These are phyloP conservation scores for Cheilinus undulatus DNA, from an alignment of 2,113 vertebrate genomes.

Conservation along the genomic window DNA sequence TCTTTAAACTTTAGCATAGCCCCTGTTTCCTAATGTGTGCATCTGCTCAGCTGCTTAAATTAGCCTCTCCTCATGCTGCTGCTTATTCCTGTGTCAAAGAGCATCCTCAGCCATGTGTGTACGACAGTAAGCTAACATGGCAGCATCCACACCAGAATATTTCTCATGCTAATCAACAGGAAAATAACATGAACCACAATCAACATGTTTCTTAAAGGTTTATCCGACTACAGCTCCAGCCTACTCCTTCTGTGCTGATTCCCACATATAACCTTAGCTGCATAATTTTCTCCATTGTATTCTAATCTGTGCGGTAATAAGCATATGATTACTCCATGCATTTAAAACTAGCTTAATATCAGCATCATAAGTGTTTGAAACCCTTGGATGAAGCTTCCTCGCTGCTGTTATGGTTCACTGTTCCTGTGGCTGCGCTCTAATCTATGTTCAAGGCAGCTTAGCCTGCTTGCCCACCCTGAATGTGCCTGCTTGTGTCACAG, in stretches of 20 bases:
- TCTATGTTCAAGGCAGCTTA: slow-evolving; percentile 60
- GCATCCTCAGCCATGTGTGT: slow-evolving; percentile 44
- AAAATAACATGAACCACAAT: slow-evolving; percentile 31
- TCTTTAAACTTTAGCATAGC: slow-evolving; percentile 2
- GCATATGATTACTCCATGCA: slow-evolving; percentile 26
- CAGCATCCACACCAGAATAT: slow-evolving; percentile 36
- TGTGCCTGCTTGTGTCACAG: slow-evolving; percentile 49
- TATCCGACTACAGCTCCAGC: slow-evolving; percentile 20
- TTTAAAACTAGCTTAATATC: slow-evolving; percentile 46
- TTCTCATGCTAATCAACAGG: slow-evolving; percentile 40
- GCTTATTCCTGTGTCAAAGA: slow-evolving; percentile 32
- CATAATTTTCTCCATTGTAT: slow-evolving; percentile 21
- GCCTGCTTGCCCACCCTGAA: slow-evolving; percentile 29
- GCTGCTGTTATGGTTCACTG: slow-evolving; percentile 27
- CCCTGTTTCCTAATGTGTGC: slow-evolving; percentile 18
- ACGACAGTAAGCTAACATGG: slow-evolving; percentile 26
- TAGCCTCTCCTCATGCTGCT: slow-evolving; percentile 24
- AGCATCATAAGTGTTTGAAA: slow-evolving; percentile 38
- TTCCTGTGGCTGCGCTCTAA: slow-evolving; percentile 30
- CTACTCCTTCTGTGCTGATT: slow-evolving; percentile 1
- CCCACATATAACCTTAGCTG: slow-evolving; percentile 1
- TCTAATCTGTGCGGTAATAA: slow-evolving; percentile 34
- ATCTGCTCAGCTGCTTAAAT: slow-evolving; percentile 35
- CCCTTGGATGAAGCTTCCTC: neutral
- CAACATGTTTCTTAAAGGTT: slow-evolving; percentile 44